Evolutionary conservation across 2,113 vertebrate genomes (phyloP).

Genomic region (Sterrhoptilus dennistouni): DNA sequence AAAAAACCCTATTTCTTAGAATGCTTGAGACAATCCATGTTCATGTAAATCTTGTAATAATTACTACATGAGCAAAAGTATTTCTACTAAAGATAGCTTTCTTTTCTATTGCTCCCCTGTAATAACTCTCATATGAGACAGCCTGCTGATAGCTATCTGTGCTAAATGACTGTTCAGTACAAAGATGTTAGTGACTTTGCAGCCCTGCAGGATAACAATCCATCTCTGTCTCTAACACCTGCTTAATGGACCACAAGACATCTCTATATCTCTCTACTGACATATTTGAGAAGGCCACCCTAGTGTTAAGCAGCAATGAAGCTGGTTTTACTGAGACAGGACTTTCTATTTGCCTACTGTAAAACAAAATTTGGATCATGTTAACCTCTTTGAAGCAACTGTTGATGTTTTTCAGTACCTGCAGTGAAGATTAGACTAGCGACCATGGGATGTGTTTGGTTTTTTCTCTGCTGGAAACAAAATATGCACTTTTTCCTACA

Average conservation of each 20-base stretch:
- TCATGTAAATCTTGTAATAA: background rate
- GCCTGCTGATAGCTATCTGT: background rate
- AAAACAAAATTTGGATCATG: background rate
- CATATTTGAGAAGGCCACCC: background rate
- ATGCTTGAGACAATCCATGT: background rate
- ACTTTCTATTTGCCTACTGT: background rate
- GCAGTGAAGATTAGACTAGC: conserved; percentile 13
- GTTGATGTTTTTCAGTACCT: background rate
- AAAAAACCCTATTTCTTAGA: background rate
- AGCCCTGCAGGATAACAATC: background rate
- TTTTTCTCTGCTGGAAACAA: conserved; percentile 10
- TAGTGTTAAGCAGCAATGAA: background rate
- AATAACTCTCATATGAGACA: background rate
- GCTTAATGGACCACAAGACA: conserved; percentile 31
- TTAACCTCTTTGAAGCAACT: background rate
- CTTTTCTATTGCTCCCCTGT: background rate
- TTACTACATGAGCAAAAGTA: background rate
- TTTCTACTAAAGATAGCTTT: background rate
- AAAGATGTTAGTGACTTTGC: background rate
- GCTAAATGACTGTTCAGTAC: conserved; percentile 30
- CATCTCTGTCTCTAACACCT: conserved; percentile 13
- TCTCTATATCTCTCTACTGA: conserved; percentile 40
- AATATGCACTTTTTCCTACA: background rate
- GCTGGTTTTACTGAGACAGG: background rate
- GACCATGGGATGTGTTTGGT: background rate